phyloP scores from a whole-genome alignment of 53 echinoderm and acorn worm genomes.

The Apostichopus leukothele region DNA sequence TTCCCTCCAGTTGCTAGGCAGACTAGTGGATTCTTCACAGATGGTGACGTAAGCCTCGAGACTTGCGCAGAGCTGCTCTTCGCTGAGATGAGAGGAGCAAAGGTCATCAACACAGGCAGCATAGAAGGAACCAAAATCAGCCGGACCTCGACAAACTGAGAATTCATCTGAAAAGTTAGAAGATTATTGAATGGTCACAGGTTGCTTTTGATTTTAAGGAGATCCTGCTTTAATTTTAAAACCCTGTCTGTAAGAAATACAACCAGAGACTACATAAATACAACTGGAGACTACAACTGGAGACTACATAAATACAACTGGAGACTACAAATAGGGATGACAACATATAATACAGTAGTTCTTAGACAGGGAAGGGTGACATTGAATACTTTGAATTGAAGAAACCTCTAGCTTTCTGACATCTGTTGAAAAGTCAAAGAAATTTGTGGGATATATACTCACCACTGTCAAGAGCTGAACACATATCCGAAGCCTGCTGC shows the following conservation, averaged over 20 bases:
- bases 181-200: background rate
- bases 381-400: too few species aligned
- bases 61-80: slow-evolving; percentile 57
- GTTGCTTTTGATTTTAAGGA: too few species aligned
- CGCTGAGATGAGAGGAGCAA: slow-evolving; percentile 54
- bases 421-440: too few species aligned
- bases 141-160: slow-evolving; percentile 50
- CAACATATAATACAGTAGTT: too few species aligned
- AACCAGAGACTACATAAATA: too few species aligned
- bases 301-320: too few species aligned
- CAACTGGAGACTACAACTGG: too few species aligned
- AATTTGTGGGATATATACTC: background rate
- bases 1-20: slow-evolving; percentile 50
- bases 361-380: too few species aligned
- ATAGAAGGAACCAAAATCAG: slow-evolving; percentile 48
- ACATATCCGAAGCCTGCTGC: slow-evolving; percentile 52
- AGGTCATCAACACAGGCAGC: slow-evolving; percentile 59
- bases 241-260: too few species aligned
- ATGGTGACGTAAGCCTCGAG: slow-evolving; percentile 56
- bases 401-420: too few species aligned
- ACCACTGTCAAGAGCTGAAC: slow-evolving; percentile 46
- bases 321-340: too few species aligned
- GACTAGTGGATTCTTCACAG: slow-evolving; percentile 47
- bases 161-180: slow-evolving; percentile 41
- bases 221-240: too few species aligned